phyloP scores from a whole-genome alignment of 2,797 vertebrate genomes.

The Silurus lanzhouensis region DNA sequence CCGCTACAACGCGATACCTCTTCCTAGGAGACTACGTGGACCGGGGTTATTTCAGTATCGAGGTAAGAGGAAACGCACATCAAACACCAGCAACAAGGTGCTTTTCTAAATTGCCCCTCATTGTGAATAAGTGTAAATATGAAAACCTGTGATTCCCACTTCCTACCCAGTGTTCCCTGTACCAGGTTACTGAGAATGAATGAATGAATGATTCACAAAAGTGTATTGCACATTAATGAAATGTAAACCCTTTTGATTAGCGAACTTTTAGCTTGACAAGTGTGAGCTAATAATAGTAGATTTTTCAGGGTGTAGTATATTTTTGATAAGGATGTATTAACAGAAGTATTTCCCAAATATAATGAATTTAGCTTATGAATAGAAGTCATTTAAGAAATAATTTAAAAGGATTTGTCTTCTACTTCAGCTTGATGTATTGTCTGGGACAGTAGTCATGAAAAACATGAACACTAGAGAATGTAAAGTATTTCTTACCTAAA shows the following conservation, averaged over 20 bases:
- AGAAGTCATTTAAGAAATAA: not conserved
- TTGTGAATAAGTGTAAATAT: not conserved
- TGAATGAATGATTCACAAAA: not conserved
- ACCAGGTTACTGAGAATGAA: not conserved
- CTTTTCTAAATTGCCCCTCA: not conserved
- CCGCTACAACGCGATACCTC: slow-evolving; percentile 82
- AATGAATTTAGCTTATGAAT: not conserved
- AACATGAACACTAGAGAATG: not conserved
- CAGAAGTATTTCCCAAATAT: not conserved
- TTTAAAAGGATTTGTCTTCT: not conserved
- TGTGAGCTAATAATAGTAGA: not conserved
- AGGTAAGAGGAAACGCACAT: slow-evolving; percentile 65
- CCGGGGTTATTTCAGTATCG: slow-evolving; percentile 86
- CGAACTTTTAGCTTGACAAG: not conserved
- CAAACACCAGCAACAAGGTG: not conserved
- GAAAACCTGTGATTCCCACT: not conserved
- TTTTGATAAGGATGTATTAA: not conserved
- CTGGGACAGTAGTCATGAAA: not conserved
- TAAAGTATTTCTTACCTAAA: not conserved
- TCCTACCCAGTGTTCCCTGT: not conserved
- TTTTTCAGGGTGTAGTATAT: not conserved
- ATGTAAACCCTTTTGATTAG: not conserved
- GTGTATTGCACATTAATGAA: not conserved
- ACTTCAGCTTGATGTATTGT: not conserved
- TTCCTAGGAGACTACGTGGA: slow-evolving; percentile 84